Percentiles rank a stretch among this genome's conserved stretches.
Evolutionary conservation across 92 coral and sea anemone genomes (phyloP).

Genomic region (Chrysogorgia sp.): DNA sequence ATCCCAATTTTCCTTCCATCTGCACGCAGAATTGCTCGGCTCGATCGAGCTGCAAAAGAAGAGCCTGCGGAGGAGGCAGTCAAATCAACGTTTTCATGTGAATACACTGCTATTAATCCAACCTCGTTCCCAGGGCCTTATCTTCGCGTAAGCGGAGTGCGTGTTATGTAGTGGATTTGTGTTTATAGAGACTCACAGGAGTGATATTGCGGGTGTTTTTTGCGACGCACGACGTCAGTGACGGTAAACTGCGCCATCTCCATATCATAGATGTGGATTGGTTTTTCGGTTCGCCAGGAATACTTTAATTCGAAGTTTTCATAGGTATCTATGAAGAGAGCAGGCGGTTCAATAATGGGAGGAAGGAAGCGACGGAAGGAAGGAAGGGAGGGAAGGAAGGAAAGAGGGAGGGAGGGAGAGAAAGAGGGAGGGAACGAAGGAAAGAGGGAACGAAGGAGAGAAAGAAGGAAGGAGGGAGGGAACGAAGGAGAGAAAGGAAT

Average conservation of each 20-base stretch:
- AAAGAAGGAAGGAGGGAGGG: background rate
- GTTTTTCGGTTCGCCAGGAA: conserved; percentile 64
- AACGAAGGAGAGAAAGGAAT: no score
- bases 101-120: no score
- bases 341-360: background rate
- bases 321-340: conserved; percentile 70
- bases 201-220: conserved; percentile 85
- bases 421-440: background rate
- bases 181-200: conserved; percentile 62
- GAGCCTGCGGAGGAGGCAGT: no score
- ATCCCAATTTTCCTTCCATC: no score
- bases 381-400: background rate
- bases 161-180: background rate
- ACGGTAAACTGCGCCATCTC: conserved; percentile 99
- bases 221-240: conserved; percentile 66
- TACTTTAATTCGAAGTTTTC: conserved; percentile 78
- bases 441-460: background rate
- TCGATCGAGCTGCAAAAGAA: no score
- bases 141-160: no score
- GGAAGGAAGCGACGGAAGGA: background rate
- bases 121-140: no score
- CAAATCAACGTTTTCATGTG: no score
- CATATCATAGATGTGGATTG: conserved; percentile 78
- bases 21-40: no score
- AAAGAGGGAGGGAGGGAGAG: background rate